Conservation (phyloP, 2,888 invertebrate genomes). For the Amorpha juglandis region DNA sequence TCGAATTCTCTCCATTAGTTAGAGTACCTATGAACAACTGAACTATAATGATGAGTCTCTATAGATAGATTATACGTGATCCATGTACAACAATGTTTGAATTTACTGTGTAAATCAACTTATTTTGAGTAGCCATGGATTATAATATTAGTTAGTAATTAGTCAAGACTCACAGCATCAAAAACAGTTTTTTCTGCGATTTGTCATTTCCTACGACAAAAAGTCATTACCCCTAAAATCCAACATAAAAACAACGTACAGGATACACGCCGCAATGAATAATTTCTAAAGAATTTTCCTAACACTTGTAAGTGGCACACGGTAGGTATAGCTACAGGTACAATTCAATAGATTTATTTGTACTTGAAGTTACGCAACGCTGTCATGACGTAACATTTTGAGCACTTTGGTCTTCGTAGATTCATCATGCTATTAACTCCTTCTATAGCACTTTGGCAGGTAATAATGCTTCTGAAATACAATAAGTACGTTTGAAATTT, state of each 20-base stretch:
- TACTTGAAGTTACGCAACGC: constrained; percentile 32
- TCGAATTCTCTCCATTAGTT: background rate
- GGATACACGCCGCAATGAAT: constrained; percentile 18
- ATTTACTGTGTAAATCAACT: background rate
- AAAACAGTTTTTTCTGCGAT: background rate
- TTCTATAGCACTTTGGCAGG: constrained; percentile 11
- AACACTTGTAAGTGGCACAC: constrained; percentile 14
- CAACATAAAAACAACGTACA: background rate
- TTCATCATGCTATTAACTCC: constrained; percentile 22
- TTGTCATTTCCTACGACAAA: constrained; percentile 31
- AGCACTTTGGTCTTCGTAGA: constrained; percentile 27
- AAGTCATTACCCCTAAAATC: background rate
- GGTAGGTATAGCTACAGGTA: constrained; percentile 26
- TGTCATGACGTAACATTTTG: constrained; percentile 28
- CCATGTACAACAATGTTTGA: background rate
- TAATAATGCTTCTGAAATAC: constrained; percentile 21
- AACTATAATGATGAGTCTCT: background rate
- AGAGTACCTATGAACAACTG: constrained; percentile 35
- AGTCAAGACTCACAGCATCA: background rate
- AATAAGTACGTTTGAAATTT: constrained; percentile 25
- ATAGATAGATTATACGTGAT: background rate
- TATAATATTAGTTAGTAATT: background rate
- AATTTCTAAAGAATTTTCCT: constrained; percentile 27
- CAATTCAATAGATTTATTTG: constrained; percentile 25
- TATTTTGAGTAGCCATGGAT: background rate